Evolutionary conservation across 1,140 invertebrate species (phyloP), one percentile per base, ranked within the genome.

Genomic region (Lineus longissimus): DNA sequence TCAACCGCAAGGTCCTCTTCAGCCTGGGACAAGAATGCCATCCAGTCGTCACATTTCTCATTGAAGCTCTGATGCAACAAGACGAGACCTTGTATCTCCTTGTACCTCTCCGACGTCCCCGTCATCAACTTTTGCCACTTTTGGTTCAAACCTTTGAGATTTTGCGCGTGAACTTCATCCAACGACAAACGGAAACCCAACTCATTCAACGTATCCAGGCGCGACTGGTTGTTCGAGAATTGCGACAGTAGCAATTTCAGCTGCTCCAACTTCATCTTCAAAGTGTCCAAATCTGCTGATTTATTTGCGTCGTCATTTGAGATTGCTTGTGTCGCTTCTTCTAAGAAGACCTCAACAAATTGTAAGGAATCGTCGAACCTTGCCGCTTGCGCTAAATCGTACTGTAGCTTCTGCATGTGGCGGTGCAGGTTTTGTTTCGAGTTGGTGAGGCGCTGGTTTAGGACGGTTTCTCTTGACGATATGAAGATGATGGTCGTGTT

Each of bases 1-100:
- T 76, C 73, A 19, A 62, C 63, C 1, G 77, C 64, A 17, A 80
- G 66, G 33, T 73, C 71, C 17, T 72, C 62, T 55, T 80, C 76
- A 9, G 72, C 73, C 43, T 73, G 66, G n/a, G 73, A 71, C 22
- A 80, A 61, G 70, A 79, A 78, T 0, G 70, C 71, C 75, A 78
- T 75, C 78, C 78, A 80, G 9, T 67, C 66, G 22, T 77, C 70
- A 72, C 78, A 80, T 59, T 80, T 79, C 25, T 72, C 64, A 1
- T 67, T 71, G 62, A 79, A 80, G 64, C 74, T 72, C 55, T 80
- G 76, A 31, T 76, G 76, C 11, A 73, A 55, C 47, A 80, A 61
- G 22, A 80, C 45, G 43, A 71, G 56, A 15, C 66, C 65, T 43
- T 78, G 76, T 6, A 80, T 58, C 0, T 54, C 66, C 43, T 73